These are phyloP conservation scores for Pachymerium ferrugineum DNA, from an alignment of 2,888 invertebrate species.

Conservation along the genomic window DNA sequence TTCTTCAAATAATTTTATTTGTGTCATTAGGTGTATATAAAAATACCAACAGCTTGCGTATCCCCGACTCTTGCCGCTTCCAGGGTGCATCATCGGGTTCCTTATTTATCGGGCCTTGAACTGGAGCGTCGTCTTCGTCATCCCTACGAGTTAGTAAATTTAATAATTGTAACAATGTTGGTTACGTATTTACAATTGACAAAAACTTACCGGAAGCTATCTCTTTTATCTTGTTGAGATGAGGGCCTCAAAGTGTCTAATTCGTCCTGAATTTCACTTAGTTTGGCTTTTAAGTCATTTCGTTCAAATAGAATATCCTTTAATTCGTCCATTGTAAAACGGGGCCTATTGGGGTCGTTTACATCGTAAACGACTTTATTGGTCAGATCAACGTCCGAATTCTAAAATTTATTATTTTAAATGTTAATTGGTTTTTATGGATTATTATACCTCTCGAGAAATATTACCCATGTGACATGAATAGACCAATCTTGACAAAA, in stretches of 20 bases:
- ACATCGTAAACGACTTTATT: constrained; percentile 46
- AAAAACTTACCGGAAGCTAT: neutral
- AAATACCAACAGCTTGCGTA: constrained; percentile 76
- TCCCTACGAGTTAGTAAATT: neutral
- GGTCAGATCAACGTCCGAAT: neutral
- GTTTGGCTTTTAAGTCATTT: constrained; percentile 85
- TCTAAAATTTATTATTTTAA: neutral
- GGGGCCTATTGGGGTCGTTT: constrained; percentile 68
- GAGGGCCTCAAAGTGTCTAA: constrained; percentile 64
- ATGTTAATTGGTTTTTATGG: no score
- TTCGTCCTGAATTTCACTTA: constrained; percentile 90
- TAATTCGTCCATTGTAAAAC: constrained; percentile 77
- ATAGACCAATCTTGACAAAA: no score
- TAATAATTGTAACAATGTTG: neutral
- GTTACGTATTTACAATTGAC: no score
- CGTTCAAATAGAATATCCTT: constrained; percentile 83
- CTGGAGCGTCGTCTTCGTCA: constrained; percentile 71
- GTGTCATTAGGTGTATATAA: neutral
- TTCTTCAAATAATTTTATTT: neutral
- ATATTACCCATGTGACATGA: no score
- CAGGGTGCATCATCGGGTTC: constrained; percentile 97
- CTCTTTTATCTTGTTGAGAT: neutral
- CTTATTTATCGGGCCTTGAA: constrained; percentile 91
- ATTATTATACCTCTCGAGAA: no score
- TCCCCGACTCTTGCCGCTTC: constrained; percentile 76